Evolutionary conservation across 2,888 invertebrate species (phyloP).

Genomic region (Apamea sordens): DNA sequence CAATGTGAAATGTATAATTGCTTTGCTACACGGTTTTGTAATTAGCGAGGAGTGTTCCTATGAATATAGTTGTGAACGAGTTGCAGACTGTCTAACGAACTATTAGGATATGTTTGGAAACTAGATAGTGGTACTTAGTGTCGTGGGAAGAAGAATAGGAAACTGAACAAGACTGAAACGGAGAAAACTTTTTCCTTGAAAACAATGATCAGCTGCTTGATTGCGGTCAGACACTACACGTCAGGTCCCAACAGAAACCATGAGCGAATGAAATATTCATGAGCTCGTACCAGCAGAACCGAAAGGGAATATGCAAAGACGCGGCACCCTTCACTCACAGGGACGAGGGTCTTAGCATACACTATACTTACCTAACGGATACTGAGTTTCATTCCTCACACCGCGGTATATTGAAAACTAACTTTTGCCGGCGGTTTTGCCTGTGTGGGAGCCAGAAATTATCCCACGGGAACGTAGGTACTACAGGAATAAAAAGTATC

Average conservation of each 20-base stretch:
- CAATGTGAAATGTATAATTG: conserved; percentile 21
- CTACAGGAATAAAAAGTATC: background rate
- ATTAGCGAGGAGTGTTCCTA: conserved; percentile 46
- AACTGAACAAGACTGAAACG: background rate
- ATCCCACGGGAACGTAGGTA: background rate
- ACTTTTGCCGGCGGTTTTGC: background rate
- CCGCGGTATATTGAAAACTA: too few species aligned
- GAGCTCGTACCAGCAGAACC: conserved; percentile 23
- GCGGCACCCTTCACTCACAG: conserved; percentile 43
- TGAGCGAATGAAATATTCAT: conserved; percentile 55
- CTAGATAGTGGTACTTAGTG: conserved; percentile 1
- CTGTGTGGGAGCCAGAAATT: background rate
- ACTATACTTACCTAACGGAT: conserved; percentile 1
- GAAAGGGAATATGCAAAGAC: conserved; percentile 54
- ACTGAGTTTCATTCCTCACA: background rate
- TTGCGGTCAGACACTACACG: conserved; percentile 23
- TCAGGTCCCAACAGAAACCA: conserved; percentile 32
- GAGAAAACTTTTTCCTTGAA: background rate
- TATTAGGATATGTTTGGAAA: conserved; percentile 2
- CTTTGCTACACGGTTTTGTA: conserved; percentile 45
- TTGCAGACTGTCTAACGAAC: conserved; percentile 15
- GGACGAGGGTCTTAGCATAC: conserved; percentile 43
- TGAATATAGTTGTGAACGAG: conserved; percentile 37
- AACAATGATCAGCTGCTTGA: conserved; percentile 20
- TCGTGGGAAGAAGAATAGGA: too few species aligned